phyloP scores from a whole-genome alignment of 2,113 vertebrate genomes.

The Callocephalon fimbriatum region DNA sequence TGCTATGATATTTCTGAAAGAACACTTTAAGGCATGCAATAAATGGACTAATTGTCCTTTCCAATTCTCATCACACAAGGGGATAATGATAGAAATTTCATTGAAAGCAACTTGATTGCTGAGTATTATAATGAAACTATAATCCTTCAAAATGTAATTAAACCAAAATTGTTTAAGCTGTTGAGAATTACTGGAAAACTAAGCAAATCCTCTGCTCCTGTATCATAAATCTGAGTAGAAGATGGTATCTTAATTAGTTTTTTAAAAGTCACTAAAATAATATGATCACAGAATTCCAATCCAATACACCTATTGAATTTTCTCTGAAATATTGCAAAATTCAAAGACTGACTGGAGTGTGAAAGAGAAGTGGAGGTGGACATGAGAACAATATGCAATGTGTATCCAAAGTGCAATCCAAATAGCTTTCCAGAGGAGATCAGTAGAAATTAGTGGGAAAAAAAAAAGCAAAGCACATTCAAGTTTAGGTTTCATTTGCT shows the following conservation, averaged over 20 bases:
- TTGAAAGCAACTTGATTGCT: neutral
- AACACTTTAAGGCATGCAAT: neutral
- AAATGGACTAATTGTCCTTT: neutral
- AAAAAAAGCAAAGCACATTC: neutral
- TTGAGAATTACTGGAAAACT: neutral
- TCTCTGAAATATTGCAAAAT: neutral
- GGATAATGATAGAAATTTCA: neutral
- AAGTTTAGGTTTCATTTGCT: neutral
- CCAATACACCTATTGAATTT: neutral
- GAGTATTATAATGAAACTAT: neutral
- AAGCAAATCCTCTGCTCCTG: neutral
- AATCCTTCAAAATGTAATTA: neutral
- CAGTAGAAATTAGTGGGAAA: neutral
- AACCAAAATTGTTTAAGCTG: fast-evolving
- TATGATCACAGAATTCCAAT: neutral
- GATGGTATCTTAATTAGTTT: neutral
- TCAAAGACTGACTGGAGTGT: neutral
- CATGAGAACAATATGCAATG: neutral
- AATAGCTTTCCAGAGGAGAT: neutral
- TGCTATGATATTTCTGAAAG: neutral
- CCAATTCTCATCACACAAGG: neutral
- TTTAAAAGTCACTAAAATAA: neutral
- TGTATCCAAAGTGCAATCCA: neutral
- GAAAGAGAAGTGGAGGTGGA: neutral
- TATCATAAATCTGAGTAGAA: neutral